Base-by-base conservation (phyloP, 1,140 invertebrate genomes). In the Dendroctonus valens region DNA sequence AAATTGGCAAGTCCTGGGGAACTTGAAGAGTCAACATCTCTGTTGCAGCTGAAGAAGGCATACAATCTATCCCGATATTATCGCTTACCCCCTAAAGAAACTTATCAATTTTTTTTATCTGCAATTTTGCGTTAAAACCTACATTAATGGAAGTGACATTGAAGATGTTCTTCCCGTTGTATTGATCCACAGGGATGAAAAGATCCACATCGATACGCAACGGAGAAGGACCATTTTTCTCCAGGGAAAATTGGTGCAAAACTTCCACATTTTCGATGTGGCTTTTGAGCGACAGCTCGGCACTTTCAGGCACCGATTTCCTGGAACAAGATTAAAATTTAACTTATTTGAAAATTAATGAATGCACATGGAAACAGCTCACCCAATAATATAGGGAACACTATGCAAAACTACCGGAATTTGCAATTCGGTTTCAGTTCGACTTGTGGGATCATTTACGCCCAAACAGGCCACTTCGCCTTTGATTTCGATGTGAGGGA, bases 191-290 rank as follows among this genome's bases (percentile, higher is more conserved):
- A 14, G 69, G 69, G 0, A 68, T 12, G 6, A 64, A 50, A 42
- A 70, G 54, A 15, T 46, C 50, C 26, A 70, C 44, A 5, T 59
- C 53, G 7, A 63, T 40, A 26, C 49, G 12, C 7, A 68, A 14
- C 41, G 69, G 69, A 41, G 65, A 67, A 0, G 65, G 69, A 0
- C 65, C 69, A 38, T 49, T 50, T 63, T 70, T 70, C 0, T 59
- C 66, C 7, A 70, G 39, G 39, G 58, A 52, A 15, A 68, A 70
- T 15, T 44, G 42, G 12, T 70, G 61, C 3, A 52, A 58, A 12
- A 68, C 51, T 5, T 55, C 38, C 11, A 55, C n/a, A n/a, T 55
- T 41, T 41, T 55, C 53, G n/a, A 7, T 41, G 7, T 12, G 3
- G n/a, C 7, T 14, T 55, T 55, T 52, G 5, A 8, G 15, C 11